A percentile compares a stretch with the other conserved stretches of the same genome.
These are phyloP conservation scores for Podarcis siculus DNA, from an alignment of 2,797 vertebrate genomes.

Conservation along the genomic window DNA sequence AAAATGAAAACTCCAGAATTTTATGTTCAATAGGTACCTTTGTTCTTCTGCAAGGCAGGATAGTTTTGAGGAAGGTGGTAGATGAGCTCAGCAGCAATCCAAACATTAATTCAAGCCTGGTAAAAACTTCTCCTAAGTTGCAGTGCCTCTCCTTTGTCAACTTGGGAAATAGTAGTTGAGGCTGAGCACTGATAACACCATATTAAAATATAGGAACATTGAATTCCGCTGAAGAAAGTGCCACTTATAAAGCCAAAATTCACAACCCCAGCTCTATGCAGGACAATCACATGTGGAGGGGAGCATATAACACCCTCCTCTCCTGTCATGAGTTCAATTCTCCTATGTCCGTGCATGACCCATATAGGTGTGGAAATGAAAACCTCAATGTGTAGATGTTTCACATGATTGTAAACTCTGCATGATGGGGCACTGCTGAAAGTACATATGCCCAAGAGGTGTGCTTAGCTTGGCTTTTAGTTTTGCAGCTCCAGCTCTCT, in stretches of 20 bases:
- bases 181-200: background rate
- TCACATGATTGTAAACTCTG: no score
- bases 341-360: no score
- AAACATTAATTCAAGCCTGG: constrained; percentile 10
- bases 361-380: no score
- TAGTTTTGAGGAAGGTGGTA: background rate
- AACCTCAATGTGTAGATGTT: no score
- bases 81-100: background rate
- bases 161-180: background rate
- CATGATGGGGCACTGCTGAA: no score
- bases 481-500: no score
- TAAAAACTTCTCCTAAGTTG: background rate
- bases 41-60: background rate
- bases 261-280: no score
- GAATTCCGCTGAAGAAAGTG: background rate
- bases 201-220: background rate
- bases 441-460: no score
- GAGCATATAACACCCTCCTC: no score
- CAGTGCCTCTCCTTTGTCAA: background rate
- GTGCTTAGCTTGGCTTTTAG: no score
- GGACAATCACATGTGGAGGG: background rate
- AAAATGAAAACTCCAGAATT: constrained; percentile 26
- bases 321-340: no score
- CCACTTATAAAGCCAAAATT: background rate
- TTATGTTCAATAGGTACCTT: background rate